These are phyloP conservation scores for Uromys caudimaculatus DNA, from an alignment of 2,797 vertebrate species.

Conservation along the genomic window DNA sequence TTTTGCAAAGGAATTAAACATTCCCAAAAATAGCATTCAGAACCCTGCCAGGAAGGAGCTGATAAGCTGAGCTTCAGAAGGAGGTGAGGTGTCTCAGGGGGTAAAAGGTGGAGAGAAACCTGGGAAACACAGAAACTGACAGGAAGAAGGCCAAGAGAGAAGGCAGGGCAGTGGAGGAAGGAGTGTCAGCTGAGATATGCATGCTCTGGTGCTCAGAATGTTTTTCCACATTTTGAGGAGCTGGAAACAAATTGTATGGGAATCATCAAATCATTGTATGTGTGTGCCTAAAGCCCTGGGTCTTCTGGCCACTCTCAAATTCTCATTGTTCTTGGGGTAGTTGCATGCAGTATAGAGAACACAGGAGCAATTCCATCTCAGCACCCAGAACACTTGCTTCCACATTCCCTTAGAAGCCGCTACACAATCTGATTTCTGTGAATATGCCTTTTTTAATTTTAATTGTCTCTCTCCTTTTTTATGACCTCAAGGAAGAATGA, in stretches of 20 bases:
- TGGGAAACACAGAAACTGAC: background rate
- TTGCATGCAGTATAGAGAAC: background rate
- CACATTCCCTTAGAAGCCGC: background rate
- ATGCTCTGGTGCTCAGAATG: accelerated
- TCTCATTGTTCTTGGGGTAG: background rate
- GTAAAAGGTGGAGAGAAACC: background rate
- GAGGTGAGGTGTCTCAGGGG: background rate
- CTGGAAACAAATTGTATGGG: background rate
- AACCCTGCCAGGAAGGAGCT: background rate
- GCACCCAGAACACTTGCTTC: background rate
- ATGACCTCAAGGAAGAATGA: slow-evolving; percentile 1
- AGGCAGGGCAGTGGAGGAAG: background rate
- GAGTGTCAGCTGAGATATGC: accelerated
- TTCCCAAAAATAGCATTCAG: background rate
- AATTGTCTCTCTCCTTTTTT: background rate
- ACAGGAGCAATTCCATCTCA: background rate
- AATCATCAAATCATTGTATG: background rate
- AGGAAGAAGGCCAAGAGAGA: background rate
- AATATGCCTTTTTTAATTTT: background rate
- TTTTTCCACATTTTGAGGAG: background rate
- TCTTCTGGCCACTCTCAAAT: too few relatives aligned
- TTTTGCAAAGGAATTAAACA: background rate
- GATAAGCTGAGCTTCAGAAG: background rate
- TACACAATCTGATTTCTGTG: background rate
- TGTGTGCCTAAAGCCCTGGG: background rate